A percentile compares a stretch with the other conserved stretches of the same genome.
phyloP scores from a whole-genome alignment of 2,888 invertebrate species.

The Drosophila subquinaria region DNA sequence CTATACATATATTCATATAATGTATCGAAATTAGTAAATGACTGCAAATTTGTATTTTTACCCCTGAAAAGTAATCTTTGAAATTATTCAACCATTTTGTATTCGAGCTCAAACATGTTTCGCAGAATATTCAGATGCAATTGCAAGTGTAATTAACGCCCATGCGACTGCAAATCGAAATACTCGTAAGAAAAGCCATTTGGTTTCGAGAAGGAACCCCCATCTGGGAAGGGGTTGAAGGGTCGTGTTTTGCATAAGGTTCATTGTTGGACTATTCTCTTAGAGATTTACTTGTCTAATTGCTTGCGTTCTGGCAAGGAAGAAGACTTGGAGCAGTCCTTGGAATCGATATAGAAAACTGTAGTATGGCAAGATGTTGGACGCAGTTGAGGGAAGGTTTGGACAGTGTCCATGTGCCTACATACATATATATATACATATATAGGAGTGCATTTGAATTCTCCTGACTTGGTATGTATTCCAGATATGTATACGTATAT shows the following conservation, averaged over 20 bases:
- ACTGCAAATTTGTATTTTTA: neutral
- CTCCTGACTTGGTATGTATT: conserved; percentile 38
- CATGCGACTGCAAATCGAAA: neutral
- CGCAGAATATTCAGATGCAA: neutral
- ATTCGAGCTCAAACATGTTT: neutral
- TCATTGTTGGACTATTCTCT: conserved; percentile 7
- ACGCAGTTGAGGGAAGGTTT: conserved; percentile 33
- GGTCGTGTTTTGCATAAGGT: conserved; percentile 3
- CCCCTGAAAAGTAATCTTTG: neutral
- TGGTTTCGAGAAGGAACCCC: neutral
- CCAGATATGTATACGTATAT: conserved; percentile 26
- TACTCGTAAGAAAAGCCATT: neutral
- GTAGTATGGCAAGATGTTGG: conserved; percentile 57
- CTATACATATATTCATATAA: no score
- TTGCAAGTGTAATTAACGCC: conserved; percentile 1
- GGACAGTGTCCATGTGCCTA: conserved; percentile 49
- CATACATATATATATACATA: conserved; percentile 1
- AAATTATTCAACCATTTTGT: neutral
- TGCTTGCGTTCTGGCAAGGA: conserved; percentile 41
- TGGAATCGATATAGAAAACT: conserved; percentile 42
- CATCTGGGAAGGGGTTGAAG: no score
- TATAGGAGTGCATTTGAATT: conserved; percentile 53
- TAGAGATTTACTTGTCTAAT: conserved; percentile 41
- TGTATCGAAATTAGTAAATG: no score
- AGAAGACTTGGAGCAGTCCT: conserved; percentile 24